These are phyloP conservation scores for Chelonus insularis DNA, from an alignment of 1,140 invertebrate species.

Conservation along the genomic window DNA sequence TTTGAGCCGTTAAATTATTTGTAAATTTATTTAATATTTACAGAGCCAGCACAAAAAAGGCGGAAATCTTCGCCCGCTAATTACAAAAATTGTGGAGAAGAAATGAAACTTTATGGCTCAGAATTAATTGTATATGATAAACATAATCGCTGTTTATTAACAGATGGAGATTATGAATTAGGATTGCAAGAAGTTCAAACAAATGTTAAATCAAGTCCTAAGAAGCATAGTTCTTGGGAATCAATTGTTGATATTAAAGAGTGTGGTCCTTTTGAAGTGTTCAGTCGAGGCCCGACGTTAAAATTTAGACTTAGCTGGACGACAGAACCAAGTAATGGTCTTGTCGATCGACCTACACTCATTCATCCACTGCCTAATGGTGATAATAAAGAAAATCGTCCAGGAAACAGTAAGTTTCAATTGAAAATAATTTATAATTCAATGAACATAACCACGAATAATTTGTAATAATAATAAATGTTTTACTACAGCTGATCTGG, in stretches of 20 bases:
- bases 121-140: constrained; percentile 91
- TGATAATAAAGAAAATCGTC: constrained; percentile 67
- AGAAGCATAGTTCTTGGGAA: constrained; percentile 79
- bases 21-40: too few relatives aligned
- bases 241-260: constrained; percentile 73
- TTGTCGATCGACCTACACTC: constrained; percentile 67
- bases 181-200: constrained; percentile 74
- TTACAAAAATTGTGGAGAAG: constrained; percentile 56
- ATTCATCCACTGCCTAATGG: constrained; percentile 59
- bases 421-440: not conserved
- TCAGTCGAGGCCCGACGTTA: constrained; percentile 75
- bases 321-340: constrained; percentile 69
- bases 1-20: too few relatives aligned
- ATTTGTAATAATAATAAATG: constrained; percentile 7
- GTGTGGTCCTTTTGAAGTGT: constrained; percentile 69
- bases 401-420: constrained; percentile 52
- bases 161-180: constrained; percentile 88
- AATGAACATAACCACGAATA: not conserved
- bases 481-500: constrained; percentile 48
- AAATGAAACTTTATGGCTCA: constrained; percentile 74
- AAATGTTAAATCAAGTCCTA: constrained; percentile 63
- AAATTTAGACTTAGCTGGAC: constrained; percentile 85
- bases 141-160: constrained; percentile 81
- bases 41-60: constrained; percentile 66
- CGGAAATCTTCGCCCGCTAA: constrained; percentile 60